These are phyloP conservation scores for Himalopsyche anomala DNA, from an alignment of 2,888 invertebrate genomes.

Conservation along the genomic window DNA sequence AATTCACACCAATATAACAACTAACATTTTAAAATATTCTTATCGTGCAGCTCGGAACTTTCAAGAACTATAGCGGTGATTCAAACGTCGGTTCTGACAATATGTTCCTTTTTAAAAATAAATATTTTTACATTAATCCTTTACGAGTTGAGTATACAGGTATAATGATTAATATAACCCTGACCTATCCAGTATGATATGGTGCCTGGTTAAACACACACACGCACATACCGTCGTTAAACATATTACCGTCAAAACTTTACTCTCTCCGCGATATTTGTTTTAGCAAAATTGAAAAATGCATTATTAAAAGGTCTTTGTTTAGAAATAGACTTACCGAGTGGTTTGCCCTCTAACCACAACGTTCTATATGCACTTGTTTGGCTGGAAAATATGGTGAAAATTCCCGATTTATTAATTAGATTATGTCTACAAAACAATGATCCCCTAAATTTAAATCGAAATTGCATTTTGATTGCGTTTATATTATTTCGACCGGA, in stretches of 20 bases:
- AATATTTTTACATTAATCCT: neutral
- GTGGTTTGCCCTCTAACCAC: constrained; percentile 17
- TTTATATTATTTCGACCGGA: too few relatives aligned
- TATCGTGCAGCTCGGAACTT: too few relatives aligned
- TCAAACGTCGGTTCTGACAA: too few relatives aligned
- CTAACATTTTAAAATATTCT: too few relatives aligned
- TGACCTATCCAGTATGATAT: constrained; percentile 1
- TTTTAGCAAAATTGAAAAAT: constrained; percentile 77
- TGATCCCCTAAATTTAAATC: neutral
- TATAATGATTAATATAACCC: constrained; percentile 2
- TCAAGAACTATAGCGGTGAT: too few relatives aligned
- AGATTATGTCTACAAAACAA: constrained; percentile 9
- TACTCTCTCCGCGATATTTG: constrained; percentile 74
- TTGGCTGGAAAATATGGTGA: neutral
- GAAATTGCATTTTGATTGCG: too few relatives aligned
- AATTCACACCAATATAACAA: too few relatives aligned
- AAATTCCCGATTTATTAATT: constrained; percentile 4
- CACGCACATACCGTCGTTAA: constrained; percentile 30
- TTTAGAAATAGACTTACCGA: constrained; percentile 69
- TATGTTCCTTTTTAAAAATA: neutral
- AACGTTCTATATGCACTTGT: constrained; percentile 12
- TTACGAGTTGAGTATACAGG: neutral
- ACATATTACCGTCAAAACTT: constrained; percentile 64
- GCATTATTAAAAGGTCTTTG: constrained; percentile 78
- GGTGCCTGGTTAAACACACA: constrained; percentile 12